Conservation (phyloP, 2,888 invertebrate species). For the Acleris sparsana region DNA sequence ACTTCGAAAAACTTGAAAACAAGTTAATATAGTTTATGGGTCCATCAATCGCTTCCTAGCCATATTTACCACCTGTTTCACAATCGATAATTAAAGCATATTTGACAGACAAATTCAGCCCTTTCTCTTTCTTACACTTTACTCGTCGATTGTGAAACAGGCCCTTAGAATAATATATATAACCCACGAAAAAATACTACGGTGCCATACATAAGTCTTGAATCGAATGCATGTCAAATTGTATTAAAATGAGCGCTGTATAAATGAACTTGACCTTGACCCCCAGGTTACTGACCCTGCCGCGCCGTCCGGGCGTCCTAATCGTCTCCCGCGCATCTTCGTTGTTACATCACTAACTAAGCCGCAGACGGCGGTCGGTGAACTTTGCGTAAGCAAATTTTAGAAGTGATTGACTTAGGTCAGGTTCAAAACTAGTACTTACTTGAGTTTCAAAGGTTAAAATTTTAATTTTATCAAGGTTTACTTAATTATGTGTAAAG, state of each 20-base stretch:
- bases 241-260: conserved; percentile 46
- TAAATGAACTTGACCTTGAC: conserved; percentile 46
- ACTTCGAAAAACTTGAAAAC: too few relatives aligned
- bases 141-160: too few relatives aligned
- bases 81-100: too few relatives aligned
- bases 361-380: conserved; percentile 4
- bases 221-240: neutral
- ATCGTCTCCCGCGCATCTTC: conserved; percentile 54
- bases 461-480: too few relatives aligned
- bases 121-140: too few relatives aligned
- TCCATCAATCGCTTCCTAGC: too few relatives aligned
- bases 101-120: too few relatives aligned
- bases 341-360: conserved; percentile 34
- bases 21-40: too few relatives aligned
- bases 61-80: neutral
- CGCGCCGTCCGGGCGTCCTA: conserved; percentile 33
- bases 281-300: conserved; percentile 45
- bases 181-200: too few relatives aligned
- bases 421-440: neutral
- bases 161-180: too few relatives aligned
- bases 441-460: neutral
- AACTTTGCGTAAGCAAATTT: conserved; percentile 11
- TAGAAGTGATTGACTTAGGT: neutral
- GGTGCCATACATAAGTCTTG: neutral
- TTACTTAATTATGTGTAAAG: too few relatives aligned